A percentile compares a stretch with the other conserved stretches of the same genome.
Evolutionary conservation across 2,113 vertebrate genomes (phyloP).

Genomic region (Antennarius striatus): DNA sequence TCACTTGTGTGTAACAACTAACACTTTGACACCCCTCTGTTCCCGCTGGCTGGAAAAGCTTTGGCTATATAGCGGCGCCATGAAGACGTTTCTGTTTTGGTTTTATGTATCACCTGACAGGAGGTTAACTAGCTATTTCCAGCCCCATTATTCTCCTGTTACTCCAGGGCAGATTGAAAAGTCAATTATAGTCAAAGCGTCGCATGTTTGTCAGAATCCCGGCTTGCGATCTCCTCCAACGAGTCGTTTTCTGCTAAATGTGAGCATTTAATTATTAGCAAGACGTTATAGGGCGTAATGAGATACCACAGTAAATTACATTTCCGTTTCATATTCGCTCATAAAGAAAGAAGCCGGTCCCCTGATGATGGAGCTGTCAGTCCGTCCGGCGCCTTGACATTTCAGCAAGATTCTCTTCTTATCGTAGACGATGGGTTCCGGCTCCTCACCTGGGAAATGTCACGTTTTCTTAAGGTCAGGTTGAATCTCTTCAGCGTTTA

Average conservation of each 20-base stretch:
- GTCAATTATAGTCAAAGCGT: constrained; percentile 71
- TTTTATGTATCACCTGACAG: constrained; percentile 72
- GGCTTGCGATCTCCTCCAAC: constrained; percentile 37
- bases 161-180: constrained; percentile 68
- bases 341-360: constrained; percentile 8
- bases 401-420: constrained; percentile 66
- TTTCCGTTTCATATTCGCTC: constrained; percentile 7
- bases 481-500: constrained; percentile 56
- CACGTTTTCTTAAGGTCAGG: constrained; percentile 66
- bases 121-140: constrained; percentile 74
- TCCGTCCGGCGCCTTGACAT: constrained; percentile 60
- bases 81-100: constrained; percentile 51
- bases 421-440: constrained; percentile 57
- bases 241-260: constrained; percentile 60
- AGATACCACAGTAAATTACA: constrained; percentile 49
- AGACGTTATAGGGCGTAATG: constrained; percentile 61
- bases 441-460: constrained; percentile 66
- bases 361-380: constrained; percentile 38
- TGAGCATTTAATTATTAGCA: constrained; percentile 62
- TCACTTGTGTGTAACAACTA: constrained; percentile 59
- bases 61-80: constrained; percentile 31
- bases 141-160: constrained; percentile 68
- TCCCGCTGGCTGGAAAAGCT: constrained; percentile 37
- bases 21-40: constrained; percentile 58
- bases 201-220: constrained; percentile 58